Base-by-base conservation (phyloP, 2,797 vertebrate genomes). In the Stomatorhinus walkeri region DNA sequence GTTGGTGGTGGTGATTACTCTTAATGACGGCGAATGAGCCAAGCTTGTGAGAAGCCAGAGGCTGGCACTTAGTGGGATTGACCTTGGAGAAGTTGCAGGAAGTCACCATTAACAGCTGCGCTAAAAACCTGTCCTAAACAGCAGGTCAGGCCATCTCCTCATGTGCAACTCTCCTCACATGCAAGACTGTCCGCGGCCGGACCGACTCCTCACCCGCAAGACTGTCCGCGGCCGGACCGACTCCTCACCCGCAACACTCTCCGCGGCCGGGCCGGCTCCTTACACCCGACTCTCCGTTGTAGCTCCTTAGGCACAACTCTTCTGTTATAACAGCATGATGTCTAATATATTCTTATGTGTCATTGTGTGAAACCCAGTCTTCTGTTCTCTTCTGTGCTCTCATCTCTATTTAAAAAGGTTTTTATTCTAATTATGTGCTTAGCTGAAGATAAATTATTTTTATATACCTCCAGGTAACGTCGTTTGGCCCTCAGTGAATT, bases 371-470 rank as follows among this genome's bases (percentile, higher is more conserved):
- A 36, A 59, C 9, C 52, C 14, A 87, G 85, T 56, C 51, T 52
- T n/a, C 52, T 87, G 48, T 86, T 54, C 48, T 84, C n/a, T 84
- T 84, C 64, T 36, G 28, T 72, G 22, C 49, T 85, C 46, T 28
- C 83, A 28, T 51, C 24, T 32, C 24, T 48, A 85, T 87, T 87
- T 87, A 32, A 87, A 56, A 87, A 56, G 51, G 24, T 36, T 36
- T 87, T 87, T 59, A 87, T 56, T 22, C 51, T 54, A 56, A 87
- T 87, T 87, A 87, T 87, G 52, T 56, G 28, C 51, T 87, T 87
- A 87, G 24, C 85, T 56, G 46, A 87, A 85, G 46, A 48, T 85
- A 85, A 59, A 87, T 54, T 87, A 87, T 87, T 87, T 56, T 87
- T 40, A 87, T 52, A 54, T 56, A 56, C 85, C 24, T 24, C 51